Conservation (phyloP, 2,888 invertebrate species). For the Euspilapteryx auroguttella region DNA sequence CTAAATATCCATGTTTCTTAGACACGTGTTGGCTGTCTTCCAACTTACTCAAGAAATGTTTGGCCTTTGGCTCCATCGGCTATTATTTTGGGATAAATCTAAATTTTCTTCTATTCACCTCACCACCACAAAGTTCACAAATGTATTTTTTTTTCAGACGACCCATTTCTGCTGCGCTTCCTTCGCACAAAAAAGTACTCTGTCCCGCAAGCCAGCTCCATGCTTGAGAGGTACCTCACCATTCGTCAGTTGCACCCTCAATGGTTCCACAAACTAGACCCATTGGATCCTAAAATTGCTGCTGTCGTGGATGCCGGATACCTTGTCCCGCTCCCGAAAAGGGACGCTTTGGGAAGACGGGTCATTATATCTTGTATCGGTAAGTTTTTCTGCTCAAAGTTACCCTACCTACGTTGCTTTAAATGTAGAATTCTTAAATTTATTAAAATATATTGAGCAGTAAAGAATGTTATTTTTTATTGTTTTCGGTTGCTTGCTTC, state of each 20-base stretch:
- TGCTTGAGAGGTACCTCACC: slow-evolving; percentile 84
- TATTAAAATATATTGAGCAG: too few species aligned
- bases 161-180: slow-evolving; percentile 80
- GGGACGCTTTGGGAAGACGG: slow-evolving; percentile 74
- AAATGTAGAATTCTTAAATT: too few species aligned
- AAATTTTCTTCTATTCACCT: too few species aligned
- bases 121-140: too few species aligned
- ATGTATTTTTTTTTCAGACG: slow-evolving; percentile 46
- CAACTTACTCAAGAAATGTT: too few species aligned
- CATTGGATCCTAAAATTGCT: slow-evolving; percentile 75
- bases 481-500: too few species aligned
- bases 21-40: too few species aligned
- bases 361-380: slow-evolving; percentile 81
- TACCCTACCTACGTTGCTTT: too few species aligned
- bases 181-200: slow-evolving; percentile 87
- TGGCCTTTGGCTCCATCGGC: too few species aligned
- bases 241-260: slow-evolving; percentile 83
- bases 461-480: too few species aligned
- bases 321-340: slow-evolving; percentile 70
- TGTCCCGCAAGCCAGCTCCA: slow-evolving; percentile 81
- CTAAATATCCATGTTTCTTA: too few species aligned
- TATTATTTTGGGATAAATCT: too few species aligned
- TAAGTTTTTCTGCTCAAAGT: slow-evolving; percentile 22
- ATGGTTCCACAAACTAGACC: slow-evolving; percentile 83
- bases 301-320: slow-evolving; percentile 83